phyloP scores from a whole-genome alignment of 2,888 invertebrate species.

The Caenorhabditis sp. region DNA sequence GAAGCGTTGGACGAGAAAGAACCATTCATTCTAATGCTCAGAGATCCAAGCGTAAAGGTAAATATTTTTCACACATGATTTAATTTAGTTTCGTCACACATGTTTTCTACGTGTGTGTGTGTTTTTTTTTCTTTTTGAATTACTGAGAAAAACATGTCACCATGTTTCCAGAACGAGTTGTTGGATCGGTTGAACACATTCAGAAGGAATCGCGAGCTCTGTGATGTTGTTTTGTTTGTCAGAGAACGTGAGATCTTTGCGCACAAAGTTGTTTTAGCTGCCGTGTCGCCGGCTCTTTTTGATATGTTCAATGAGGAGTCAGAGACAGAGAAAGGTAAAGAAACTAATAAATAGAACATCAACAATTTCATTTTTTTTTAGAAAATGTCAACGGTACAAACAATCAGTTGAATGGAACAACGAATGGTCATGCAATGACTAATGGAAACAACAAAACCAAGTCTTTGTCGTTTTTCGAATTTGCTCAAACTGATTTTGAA shows the following conservation, averaged over 20 bases:
- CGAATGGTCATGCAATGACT: not conserved
- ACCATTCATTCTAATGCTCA: slow-evolving; percentile 55
- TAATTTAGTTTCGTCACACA: not conserved
- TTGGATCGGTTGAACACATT: slow-evolving; percentile 71
- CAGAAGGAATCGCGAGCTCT: slow-evolving; percentile 81
- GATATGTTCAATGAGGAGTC: slow-evolving; percentile 59
- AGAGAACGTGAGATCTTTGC: slow-evolving; percentile 79
- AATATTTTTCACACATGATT: slow-evolving; percentile 8
- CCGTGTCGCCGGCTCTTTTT: slow-evolving; percentile 63
- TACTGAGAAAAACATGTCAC: not conserved
- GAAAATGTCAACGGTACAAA: not conserved
- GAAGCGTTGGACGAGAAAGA: slow-evolving; percentile 60
- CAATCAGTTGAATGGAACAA: not conserved
- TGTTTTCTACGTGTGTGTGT: not conserved
- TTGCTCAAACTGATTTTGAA: slow-evolving; percentile 75
- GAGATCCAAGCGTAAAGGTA: slow-evolving; percentile 59
- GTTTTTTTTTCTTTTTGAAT: slow-evolving; percentile 1
- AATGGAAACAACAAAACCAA: not conserved
- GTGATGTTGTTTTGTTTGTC: slow-evolving; percentile 84
- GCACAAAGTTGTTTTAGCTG: slow-evolving; percentile 74
- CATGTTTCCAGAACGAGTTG: slow-evolving; percentile 56
- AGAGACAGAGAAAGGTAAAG: slow-evolving; percentile 19
- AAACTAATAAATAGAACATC: not conserved
- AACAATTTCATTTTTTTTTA: not conserved
- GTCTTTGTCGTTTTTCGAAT: slow-evolving; percentile 55